Percentiles rank a stretch among this genome's conserved stretches.
These are phyloP conservation scores for Allophyes oxyacanthae DNA, from an alignment of 2,888 invertebrate species.

Conservation along the genomic window DNA sequence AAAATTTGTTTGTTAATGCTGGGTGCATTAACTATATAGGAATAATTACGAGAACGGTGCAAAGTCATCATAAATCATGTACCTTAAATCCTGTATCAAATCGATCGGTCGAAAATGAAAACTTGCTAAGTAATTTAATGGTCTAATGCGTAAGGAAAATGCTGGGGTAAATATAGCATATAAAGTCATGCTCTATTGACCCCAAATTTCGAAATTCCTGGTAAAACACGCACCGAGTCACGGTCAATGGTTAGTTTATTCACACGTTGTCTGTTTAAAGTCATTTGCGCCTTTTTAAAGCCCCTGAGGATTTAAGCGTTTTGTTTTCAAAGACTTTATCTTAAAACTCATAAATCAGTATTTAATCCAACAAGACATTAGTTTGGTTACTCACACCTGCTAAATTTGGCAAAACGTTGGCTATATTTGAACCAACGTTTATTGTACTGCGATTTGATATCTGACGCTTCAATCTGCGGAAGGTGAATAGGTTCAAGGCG, in stretches of 20 bases:
- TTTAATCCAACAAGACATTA: constrained; percentile 13
- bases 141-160: constrained; percentile 28
- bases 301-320: constrained; percentile 2
- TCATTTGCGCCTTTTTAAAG: constrained; percentile 5
- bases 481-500: too few species aligned
- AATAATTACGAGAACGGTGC: too few species aligned
- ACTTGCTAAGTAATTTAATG: constrained; percentile 34
- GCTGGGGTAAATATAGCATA: constrained; percentile 28
- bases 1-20: too few species aligned
- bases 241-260: constrained; percentile 4
- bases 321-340: constrained; percentile 20
- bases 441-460: constrained; percentile 8
- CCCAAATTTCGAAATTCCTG: constrained; percentile 2
- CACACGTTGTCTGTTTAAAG: neutral
- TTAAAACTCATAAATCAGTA: constrained; percentile 30
- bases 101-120: constrained; percentile 19
- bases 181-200: constrained; percentile 30
- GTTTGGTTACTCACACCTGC: constrained; percentile 28
- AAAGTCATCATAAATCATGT: too few species aligned
- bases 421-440: constrained; percentile 29
- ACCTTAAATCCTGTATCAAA: neutral
- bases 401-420: constrained; percentile 21
- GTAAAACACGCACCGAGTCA: constrained; percentile 1
- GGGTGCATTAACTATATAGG: too few species aligned
- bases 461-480: neutral